phyloP scores from a whole-genome alignment of 1,140 invertebrate genomes.

The Calliopsis andreniformis region DNA sequence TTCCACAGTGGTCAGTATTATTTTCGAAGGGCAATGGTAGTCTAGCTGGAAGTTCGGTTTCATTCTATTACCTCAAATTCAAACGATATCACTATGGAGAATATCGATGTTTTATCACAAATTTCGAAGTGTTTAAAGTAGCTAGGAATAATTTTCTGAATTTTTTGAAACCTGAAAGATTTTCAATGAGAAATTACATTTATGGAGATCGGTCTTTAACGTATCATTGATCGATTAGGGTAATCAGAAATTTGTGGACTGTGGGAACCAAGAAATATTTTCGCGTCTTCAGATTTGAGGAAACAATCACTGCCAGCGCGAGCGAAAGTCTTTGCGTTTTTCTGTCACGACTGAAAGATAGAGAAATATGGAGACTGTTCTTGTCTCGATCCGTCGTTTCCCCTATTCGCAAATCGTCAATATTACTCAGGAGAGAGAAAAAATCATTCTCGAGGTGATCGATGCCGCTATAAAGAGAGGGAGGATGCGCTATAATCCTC shows the following conservation, averaged over 20 bases:
- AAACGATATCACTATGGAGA: not conserved
- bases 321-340: slow-evolving; percentile 38
- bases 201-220: too few species aligned
- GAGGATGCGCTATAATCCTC: slow-evolving; percentile 16
- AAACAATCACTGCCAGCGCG: slow-evolving; percentile 58
- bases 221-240: not conserved
- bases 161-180: too few species aligned
- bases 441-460: slow-evolving; percentile 36
- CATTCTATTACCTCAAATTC: not conserved
- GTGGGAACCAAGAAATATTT: slow-evolving; percentile 7
- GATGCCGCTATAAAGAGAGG: not conserved
- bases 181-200: too few species aligned
- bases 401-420: slow-evolving; percentile 7
- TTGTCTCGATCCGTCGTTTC: slow-evolving; percentile 17
- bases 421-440: not conserved
- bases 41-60: not conserved
- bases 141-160: too few species aligned
- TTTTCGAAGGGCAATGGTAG: not conserved
- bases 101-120: too few species aligned
- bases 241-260: not conserved
- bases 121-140: too few species aligned
- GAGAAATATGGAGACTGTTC: not conserved
- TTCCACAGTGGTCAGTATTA: not conserved
- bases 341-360: slow-evolving; percentile 36
- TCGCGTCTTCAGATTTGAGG: not conserved